Base-by-base conservation (phyloP, 2,888 invertebrate genomes). In the Cepaea hortensis region DNA sequence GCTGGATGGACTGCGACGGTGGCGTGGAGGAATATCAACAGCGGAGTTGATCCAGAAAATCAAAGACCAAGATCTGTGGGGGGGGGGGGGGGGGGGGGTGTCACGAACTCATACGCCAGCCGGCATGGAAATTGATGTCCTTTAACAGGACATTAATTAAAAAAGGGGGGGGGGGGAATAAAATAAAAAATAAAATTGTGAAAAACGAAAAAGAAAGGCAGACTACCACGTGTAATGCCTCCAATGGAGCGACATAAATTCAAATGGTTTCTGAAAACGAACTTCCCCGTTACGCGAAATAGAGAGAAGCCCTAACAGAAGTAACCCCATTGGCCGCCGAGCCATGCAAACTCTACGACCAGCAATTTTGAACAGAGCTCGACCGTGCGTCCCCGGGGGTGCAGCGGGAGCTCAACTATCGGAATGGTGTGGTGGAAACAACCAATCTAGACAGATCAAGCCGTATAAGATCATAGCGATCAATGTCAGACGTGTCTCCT, bases 381-480 rank as follows among this genome's bases (percentile, higher is more conserved):
- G 87, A 87, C 87, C 86, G 86, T 82, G 81, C 86, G 86, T 4
- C 76, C 86, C 70, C 50, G 76, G 13, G 11, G 80, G 82, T 68
- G 82, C 86, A 86, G 68, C 82, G 85, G 86, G 86, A 86, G 86
- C 81, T 86, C 81, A 80, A n/a, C 86, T 86, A 86, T 48, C 50
- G 62, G 35, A 46, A 61, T 83, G 68, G 86, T 86, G 86, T 86
- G 75, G 79, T 86, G 86, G 86, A 84, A 84, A 83, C 87, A 83
- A 87, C 84, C 84, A 84, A 84, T 87, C 83, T 84, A 87, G 87
- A 84, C 84, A 84, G 87, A 83, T 87, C 87, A 87, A 87, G 87
- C 87, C 84, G 87, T 87, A 84, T 81, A 86, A 79, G 87, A 87
- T 87, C 87, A 84, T 87, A 87, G 84, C 84, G 87, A 86, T 86